phyloP scores from a whole-genome alignment of 2,888 invertebrate genomes.

The Pheosia tremula region DNA sequence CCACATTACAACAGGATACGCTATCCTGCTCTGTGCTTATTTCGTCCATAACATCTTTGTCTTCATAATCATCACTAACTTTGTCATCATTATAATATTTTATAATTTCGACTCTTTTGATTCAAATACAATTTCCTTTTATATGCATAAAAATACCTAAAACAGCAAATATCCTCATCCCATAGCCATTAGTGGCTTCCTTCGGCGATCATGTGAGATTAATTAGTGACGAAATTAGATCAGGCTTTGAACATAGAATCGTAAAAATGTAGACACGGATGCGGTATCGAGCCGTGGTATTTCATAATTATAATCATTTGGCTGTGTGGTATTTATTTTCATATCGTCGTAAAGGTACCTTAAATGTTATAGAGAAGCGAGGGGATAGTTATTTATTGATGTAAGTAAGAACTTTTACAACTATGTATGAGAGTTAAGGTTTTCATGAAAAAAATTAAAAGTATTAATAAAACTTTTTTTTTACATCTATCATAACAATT shows the following conservation, averaged over 20 bases:
- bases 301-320: slow-evolving; percentile 4
- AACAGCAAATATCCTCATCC: slow-evolving; percentile 37
- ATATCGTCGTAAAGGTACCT: not conserved
- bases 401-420: too few species aligned
- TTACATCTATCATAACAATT: too few species aligned
- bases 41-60: not conserved
- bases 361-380: not conserved
- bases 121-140: slow-evolving; percentile 8
- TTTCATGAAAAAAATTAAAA: too few species aligned
- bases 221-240: slow-evolving; percentile 38
- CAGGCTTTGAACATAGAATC: slow-evolving; percentile 21
- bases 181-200: slow-evolving; percentile 48
- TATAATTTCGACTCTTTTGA: slow-evolving; percentile 1
- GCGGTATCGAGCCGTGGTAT: slow-evolving; percentile 11
- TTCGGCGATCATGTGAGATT: slow-evolving; percentile 32
- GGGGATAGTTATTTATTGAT: not conserved
- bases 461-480: too few species aligned
- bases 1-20: not conserved
- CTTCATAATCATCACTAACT: not conserved
- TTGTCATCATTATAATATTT: not conserved
- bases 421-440: too few species aligned
- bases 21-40: not conserved
- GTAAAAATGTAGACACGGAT: slow-evolving; percentile 21
- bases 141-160: slow-evolving; percentile 2
- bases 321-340: not conserved